Conservation (phyloP, 2,797 vertebrate species). For the Sylvilagus floridanus region DNA sequence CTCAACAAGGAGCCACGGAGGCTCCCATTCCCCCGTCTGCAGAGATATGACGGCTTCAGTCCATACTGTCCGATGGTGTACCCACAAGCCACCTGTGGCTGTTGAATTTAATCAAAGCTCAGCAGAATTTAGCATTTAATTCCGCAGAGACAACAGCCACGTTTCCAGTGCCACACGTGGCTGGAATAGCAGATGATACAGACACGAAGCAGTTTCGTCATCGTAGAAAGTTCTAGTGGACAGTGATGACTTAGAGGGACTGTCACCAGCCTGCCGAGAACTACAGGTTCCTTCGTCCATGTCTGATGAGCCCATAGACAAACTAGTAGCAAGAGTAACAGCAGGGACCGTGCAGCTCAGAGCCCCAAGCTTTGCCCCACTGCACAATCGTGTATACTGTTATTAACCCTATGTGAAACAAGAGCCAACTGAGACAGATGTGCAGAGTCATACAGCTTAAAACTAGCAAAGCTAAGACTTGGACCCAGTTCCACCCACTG, state of each 20-base stretch:
- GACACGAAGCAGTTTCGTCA: neutral
- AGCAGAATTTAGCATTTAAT: neutral
- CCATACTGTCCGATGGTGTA: neutral
- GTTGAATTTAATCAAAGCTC: neutral
- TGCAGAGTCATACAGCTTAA: neutral
- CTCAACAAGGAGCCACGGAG: rapidly evolving
- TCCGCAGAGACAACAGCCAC: neutral
- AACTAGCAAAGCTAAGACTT: neutral
- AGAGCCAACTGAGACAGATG: neutral
- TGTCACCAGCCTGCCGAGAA: neutral
- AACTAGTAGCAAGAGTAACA: neutral
- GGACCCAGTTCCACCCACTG: neutral
- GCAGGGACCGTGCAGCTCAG: neutral
- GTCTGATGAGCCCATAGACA: neutral
- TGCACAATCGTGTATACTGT: neutral
- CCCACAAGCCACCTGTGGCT: neutral
- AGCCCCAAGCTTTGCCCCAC: neutral
- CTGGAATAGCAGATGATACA: rapidly evolving
- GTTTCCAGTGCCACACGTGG: neutral
- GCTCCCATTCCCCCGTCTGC: neutral
- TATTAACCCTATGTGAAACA: neutral
- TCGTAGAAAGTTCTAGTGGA: neutral
- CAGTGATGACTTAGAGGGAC: no score
- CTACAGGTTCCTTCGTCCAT: neutral
- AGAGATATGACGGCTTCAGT: neutral